These are phyloP conservation scores for Rhincodon typus DNA, from an alignment of 2,797 vertebrate species.

Conservation along the genomic window DNA sequence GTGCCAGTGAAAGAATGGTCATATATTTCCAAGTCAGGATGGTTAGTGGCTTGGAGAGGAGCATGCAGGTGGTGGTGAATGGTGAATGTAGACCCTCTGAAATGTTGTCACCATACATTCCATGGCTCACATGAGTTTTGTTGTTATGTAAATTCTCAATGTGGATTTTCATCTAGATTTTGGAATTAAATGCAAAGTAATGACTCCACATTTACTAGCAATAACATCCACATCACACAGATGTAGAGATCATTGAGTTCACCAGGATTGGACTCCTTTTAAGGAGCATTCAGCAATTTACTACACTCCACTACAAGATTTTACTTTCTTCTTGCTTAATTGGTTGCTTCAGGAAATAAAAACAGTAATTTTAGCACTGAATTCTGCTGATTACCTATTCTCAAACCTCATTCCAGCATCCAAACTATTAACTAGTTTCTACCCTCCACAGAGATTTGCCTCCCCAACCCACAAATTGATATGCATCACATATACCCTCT, in stretches of 20 bases:
- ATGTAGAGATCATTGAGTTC: not conserved
- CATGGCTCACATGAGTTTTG: not conserved
- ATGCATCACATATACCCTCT: not conserved
- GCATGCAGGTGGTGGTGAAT: no score
- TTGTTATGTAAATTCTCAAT: not conserved
- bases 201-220: not conserved
- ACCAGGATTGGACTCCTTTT: not conserved
- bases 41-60: no score
- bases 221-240: not conserved
- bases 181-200: not conserved
- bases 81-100: no score
- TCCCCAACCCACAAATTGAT: no score
- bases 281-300: not conserved
- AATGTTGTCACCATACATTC: no score
- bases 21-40: no score
- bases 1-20: no score
- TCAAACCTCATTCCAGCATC: not conserved
- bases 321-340: not conserved
- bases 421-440: not conserved
- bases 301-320: not conserved
- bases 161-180: not conserved
- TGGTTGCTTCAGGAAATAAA: not conserved
- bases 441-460: not conserved
- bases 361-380: not conserved
- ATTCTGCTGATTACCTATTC: not conserved